Base-by-base conservation (phyloP, 2,888 invertebrate species). In the Fabriciana adippe region DNA sequence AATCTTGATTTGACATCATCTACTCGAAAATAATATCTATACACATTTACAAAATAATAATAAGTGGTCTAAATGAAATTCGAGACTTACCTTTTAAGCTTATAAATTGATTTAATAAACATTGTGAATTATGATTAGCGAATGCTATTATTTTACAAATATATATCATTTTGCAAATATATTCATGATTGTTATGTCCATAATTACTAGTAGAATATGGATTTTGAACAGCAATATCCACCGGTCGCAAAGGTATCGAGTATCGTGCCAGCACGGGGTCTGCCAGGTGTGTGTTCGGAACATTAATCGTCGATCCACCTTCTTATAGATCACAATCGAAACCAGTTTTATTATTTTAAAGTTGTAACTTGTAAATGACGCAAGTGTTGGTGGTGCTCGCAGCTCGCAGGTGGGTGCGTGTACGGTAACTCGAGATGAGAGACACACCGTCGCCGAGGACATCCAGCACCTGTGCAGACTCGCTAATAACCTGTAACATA, bases 291-390 rank as follows among this genome's bases (percentile, higher is more conserved):
- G 85, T 77, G 79, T 81, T 81, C 77, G 78, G 79, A 82, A 84
- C 86, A 90, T 90, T 88, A 89, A 89, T 89, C 88, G 86, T 87
- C 79, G 85, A 84, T 86, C 87, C 87, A 86, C 81, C 88, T 82
- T 85, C 86, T 87, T 88, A 85, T 87, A 89, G 91, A 92, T 92
- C 88, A 90, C 87, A 90, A 92, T 92, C 91, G 84, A 77, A 90
- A 92, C 92, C 88, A 80, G 92, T 92, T 92, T 88, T 88, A 89
- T 90, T 90, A 90, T 92, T 92, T 92, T 90, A 89, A 89, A 90
- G 89, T 80, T 78, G 80, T 81, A 80, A 78, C 78, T 88, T 88
- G 89, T 88, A 89, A 89, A 90, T 92, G 92, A 92, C 92, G 91
- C 90, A 92, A 92, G 90, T 90, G 83, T 81, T 77, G 84, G 81